A percentile compares a stretch with the other conserved stretches of the same genome.
These are phyloP conservation scores for Drosophila miranda DNA, from an alignment of 1,140 invertebrate species.

Conservation along the genomic window DNA sequence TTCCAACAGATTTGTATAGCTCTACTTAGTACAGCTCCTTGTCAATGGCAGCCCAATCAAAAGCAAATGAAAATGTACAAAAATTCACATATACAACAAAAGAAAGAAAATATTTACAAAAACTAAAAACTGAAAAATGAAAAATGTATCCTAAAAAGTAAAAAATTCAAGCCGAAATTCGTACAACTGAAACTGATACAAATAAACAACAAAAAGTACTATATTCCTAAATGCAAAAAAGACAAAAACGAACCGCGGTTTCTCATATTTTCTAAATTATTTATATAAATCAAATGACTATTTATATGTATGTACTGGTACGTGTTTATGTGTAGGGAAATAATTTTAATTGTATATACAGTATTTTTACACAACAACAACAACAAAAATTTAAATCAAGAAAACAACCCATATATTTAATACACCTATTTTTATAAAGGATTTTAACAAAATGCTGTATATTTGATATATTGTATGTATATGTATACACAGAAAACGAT, in stretches of 20 bases:
- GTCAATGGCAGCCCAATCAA: constrained; percentile 28
- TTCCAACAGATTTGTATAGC: constrained; percentile 27
- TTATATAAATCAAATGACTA: constrained; percentile 76
- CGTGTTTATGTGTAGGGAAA: constrained; percentile 60
- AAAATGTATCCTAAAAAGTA: constrained; percentile 24
- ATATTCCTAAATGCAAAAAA: constrained; percentile 31
- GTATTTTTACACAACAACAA: constrained; percentile 70
- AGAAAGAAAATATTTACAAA: constrained; percentile 60
- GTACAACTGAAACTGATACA: constrained; percentile 70
- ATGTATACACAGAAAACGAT: constrained; percentile 61
- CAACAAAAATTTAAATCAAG: constrained; percentile 32
- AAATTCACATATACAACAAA: constrained; percentile 60
- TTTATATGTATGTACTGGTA: constrained; percentile 65
- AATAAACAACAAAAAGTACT: no score
- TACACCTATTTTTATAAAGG: constrained; percentile 72
- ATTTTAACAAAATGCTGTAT: constrained; percentile 58
- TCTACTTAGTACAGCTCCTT: constrained; percentile 37
- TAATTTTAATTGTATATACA: constrained; percentile 78
- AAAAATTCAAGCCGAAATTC: constrained; percentile 59
- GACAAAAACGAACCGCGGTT: constrained; percentile 65
- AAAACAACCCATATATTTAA: constrained; percentile 61
- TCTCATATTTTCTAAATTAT: constrained; percentile 81
- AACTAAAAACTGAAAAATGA: constrained; percentile 21
- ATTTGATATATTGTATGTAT: constrained; percentile 51
- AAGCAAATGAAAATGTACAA: constrained; percentile 66